These are phyloP conservation scores for Synergus itoensis DNA, from an alignment of 2,888 invertebrate genomes.

Conservation along the genomic window DNA sequence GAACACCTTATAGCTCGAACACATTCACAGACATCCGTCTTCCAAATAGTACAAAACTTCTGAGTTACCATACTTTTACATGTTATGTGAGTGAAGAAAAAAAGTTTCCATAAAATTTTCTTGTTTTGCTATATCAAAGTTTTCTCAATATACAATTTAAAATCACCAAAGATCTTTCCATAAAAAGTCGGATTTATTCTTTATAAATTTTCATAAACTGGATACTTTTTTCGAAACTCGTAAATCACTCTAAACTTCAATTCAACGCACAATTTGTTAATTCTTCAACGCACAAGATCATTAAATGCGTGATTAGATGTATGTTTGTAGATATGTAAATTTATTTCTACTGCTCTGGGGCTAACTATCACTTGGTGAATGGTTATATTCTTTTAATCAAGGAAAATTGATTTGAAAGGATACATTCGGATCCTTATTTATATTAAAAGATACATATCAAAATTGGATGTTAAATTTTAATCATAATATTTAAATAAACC, in stretches of 20 bases:
- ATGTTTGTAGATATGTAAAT: slow-evolving; percentile 39
- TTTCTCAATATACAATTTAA: too few relatives aligned
- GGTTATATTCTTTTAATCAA: not conserved
- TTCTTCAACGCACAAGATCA: slow-evolving; percentile 2
- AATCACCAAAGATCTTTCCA: too few relatives aligned
- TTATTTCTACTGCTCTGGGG: slow-evolving; percentile 18
- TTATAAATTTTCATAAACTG: not conserved
- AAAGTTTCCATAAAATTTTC: not conserved
- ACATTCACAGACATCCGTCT: slow-evolving; percentile 64
- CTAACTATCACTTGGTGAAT: slow-evolving; percentile 17
- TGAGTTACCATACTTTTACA: not conserved
- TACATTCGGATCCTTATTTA: not conserved
- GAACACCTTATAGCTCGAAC: slow-evolving; percentile 2
- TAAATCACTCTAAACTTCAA: not conserved
- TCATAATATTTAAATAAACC: not conserved
- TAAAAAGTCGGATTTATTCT: too few relatives aligned
- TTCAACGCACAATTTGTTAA: slow-evolving; percentile 28
- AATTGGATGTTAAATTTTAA: not conserved
- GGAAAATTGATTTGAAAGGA: not conserved
- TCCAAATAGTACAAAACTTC: slow-evolving; percentile 70
- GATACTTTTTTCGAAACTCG: not conserved
- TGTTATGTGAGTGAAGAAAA: not conserved
- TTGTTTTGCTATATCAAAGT: too few relatives aligned
- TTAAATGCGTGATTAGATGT: slow-evolving; percentile 7
- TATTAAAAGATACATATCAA: slow-evolving; percentile 16